Evolutionary conservation across 1,140 invertebrate genomes (phyloP), one percentile per base, ranked within the genome.

Genomic region (Propsilocerus akamusi): DNA sequence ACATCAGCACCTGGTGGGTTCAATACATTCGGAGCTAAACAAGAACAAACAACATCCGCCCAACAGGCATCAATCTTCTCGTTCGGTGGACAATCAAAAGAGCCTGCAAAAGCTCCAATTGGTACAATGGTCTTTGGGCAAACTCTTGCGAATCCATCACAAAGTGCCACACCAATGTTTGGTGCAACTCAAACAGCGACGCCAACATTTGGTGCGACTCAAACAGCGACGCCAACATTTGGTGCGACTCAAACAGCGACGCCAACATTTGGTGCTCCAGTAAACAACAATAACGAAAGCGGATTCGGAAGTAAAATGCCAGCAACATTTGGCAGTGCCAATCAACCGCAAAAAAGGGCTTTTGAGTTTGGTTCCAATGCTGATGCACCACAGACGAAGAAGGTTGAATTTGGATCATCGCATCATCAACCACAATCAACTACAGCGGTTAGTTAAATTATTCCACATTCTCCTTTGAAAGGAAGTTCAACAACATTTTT

Each of bases 31-130:
- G 20, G 20, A 5, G 30, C 8, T 46, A 24, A 25, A 46, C 47
- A 48, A 49, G 8, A 46, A 5, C 11, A 24, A 49, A 22, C 47
- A 47, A 32, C n/a, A 41, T 24, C 49, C 22, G 10, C 6, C 28
- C 14, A 26, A 41, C n/a, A 46, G 8, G 17, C 53, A 22, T 28
- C 49, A 30, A 52, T 26, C 20, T 57, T 56, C 51, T 46, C 51
- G 14, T 56, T 58, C 47, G 51, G 54, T 25, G 17, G 28, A 22
- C 46, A 46, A 34, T 10, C 48, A 8, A 28, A 50, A 20, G 5
- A 28, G 28, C 41, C 47, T 25, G 6, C 32, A 52, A 53, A 37
- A 17, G 28, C 32, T 20, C 48, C 41, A 41, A 51, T 28, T 23
- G 34, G 8, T 49, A 37, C 20, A 49, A 41, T 41, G 34, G 34